These are phyloP conservation scores for Scolopax bukidnonensis DNA, from an alignment of 2,797 vertebrate species.

Conservation along the genomic window DNA sequence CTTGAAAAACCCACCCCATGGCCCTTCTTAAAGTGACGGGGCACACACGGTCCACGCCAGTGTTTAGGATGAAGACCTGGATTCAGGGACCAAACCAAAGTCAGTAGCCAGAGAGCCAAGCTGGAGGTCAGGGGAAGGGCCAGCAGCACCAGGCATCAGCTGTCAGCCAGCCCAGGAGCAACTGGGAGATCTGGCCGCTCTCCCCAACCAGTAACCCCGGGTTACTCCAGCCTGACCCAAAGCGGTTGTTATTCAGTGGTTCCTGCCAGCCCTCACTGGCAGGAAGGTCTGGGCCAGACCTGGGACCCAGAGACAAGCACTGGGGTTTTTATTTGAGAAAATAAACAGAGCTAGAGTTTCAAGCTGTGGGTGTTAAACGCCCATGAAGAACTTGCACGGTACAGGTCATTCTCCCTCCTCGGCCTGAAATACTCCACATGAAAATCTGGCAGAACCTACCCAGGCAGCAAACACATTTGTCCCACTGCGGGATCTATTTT, in stretches of 20 bases:
- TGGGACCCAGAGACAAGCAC: slow-evolving; percentile 52
- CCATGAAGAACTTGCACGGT: not conserved
- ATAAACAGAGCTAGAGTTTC: slow-evolving; percentile 60
- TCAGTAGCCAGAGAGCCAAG: slow-evolving; percentile 20
- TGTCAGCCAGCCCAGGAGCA: slow-evolving; percentile 46
- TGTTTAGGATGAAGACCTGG: slow-evolving; percentile 13
- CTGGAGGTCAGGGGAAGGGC: slow-evolving; percentile 30
- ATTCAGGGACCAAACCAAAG: slow-evolving; percentile 29
- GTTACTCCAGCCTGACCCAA: slow-evolving; percentile 37
- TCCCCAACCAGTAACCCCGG: not conserved
- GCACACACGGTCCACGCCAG: not conserved
- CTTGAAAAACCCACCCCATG: not conserved
- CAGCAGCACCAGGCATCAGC: not conserved
- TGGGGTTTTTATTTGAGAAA: slow-evolving; percentile 48
- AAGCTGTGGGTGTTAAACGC: slow-evolving; percentile 57
- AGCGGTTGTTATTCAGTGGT: slow-evolving; percentile 35
- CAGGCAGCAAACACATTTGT: slow-evolving; percentile 56
- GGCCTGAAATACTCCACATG: slow-evolving; percentile 48
- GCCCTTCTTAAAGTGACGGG: not conserved
- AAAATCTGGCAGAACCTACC: slow-evolving; percentile 49
- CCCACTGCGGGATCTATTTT: slow-evolving; percentile 60
- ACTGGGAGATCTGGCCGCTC: slow-evolving; percentile 32
- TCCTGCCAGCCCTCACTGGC: slow-evolving; percentile 52
- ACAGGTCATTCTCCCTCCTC: slow-evolving; percentile 44
- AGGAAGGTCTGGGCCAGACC: slow-evolving; percentile 60